phyloP scores from a whole-genome alignment of 2,113 vertebrate genomes.

The Forbesichthys agassizii region DNA sequence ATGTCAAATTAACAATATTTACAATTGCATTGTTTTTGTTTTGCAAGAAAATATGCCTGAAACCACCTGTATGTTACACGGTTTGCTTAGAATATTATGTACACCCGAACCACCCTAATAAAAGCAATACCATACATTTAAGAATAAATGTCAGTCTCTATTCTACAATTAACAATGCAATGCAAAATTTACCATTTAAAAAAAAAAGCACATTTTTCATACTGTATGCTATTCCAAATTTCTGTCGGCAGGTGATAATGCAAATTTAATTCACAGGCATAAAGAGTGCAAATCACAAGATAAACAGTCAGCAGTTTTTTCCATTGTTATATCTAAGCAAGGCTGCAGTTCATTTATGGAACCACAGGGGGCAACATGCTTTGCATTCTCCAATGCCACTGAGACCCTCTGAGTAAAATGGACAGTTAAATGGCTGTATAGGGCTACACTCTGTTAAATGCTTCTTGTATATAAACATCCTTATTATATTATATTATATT shows the following conservation, averaged over 20 bases:
- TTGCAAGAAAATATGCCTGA: constrained; percentile 36
- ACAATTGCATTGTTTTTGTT: constrained; percentile 60
- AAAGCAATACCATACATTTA: constrained; percentile 35
- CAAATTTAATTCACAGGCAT: constrained; percentile 57
- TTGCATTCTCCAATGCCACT: constrained; percentile 8
- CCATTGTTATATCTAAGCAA: constrained; percentile 24
- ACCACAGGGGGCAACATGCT: constrained; percentile 56
- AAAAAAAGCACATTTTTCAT: constrained; percentile 2
- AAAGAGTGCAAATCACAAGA: constrained; percentile 19
- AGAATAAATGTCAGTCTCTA: constrained; percentile 56
- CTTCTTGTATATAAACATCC: not conserved
- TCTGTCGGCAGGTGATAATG: constrained; percentile 38
- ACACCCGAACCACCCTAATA: constrained; percentile 41
- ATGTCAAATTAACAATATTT: constrained; percentile 55
- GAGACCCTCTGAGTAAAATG: not conserved
- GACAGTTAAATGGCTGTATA: not conserved
- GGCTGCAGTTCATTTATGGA: constrained; percentile 35
- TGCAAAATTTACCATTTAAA: not conserved
- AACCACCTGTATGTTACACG: constrained; percentile 59
- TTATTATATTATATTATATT: constrained; percentile 30
- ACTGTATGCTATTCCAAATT: constrained; percentile 24
- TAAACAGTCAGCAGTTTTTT: constrained; percentile 9
- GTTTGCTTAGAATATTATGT: constrained; percentile 46
- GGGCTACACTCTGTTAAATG: not conserved
- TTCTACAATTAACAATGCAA: constrained; percentile 60